A percentile compares a stretch with the other conserved stretches of the same genome.
These are phyloP conservation scores for Streptopelia turtur DNA, from an alignment of 2,797 vertebrate genomes.

Conservation along the genomic window DNA sequence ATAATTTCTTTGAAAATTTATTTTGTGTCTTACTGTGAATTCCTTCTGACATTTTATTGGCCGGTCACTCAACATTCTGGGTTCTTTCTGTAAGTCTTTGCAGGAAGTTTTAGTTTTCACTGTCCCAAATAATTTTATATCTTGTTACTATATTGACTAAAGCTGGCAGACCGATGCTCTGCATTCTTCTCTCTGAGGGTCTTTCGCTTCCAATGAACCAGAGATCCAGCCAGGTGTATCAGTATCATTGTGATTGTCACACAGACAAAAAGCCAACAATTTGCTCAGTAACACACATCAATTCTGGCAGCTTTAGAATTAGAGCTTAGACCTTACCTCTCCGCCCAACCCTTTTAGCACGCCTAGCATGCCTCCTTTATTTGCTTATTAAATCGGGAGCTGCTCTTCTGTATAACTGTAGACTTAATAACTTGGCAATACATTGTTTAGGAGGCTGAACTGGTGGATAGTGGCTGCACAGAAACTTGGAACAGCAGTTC, in stretches of 20 bases:
- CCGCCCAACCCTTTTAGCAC: rapidly evolving
- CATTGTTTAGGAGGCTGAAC: neutral
- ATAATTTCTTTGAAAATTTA: neutral
- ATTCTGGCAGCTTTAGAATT: neutral
- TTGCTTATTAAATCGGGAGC: neutral
- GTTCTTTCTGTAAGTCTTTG: neutral
- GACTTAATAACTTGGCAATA: neutral
- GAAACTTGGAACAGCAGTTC: neutral
- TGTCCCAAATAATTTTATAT: neutral
- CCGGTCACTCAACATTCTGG: neutral
- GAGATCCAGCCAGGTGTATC: neutral
- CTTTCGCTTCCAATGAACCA: neutral
- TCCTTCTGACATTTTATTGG: neutral
- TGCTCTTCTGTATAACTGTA: neutral
- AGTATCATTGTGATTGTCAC: neutral
- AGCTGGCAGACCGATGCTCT: neutral
- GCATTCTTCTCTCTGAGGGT: neutral
- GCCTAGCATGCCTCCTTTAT: neutral
- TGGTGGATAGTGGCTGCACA: neutral
- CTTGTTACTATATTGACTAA: neutral
- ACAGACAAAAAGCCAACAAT: neutral
- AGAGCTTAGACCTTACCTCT: neutral
- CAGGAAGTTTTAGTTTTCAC: neutral
- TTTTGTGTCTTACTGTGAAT: neutral
- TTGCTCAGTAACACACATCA: neutral